Base-by-base conservation (phyloP, 2,888 invertebrate genomes). In the Tetropium fuscum region DNA sequence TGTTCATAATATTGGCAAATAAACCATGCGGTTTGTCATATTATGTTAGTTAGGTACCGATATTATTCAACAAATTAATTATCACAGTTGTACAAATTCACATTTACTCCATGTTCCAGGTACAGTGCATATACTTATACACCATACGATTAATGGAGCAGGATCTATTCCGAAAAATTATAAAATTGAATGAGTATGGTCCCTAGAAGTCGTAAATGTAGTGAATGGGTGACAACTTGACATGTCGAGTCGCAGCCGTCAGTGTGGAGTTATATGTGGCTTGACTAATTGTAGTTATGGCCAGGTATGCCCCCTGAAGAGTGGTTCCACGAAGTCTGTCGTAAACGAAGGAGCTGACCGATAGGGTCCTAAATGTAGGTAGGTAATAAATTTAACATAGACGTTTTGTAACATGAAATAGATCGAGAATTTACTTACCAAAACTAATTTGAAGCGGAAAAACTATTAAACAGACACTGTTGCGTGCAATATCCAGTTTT, bases 261-360 rank as follows among this genome's bases (percentile, higher is more conserved):
- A 73, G 69, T 72, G 70, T 69, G 67, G 64, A 74, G 66, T 75
- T 76, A 74, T 74, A 77, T 74, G 49, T 49, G 49, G 49, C 49
- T 49, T 49, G 49, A 49, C 49, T 49, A 49, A 78, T 78, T 77
- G 75, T 73, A 70, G 72, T 70, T 73, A 73, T 66, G 72, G 73
- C 57, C 69, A 68, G 66, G 66, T 69, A 63, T 75, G 74, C 40
- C 51, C 63, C 73, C 74, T 75, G 75, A 64, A 44, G 53, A 60
- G 69, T 64, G 78, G 78, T 78, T 78, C 78, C 77, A 73, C 76
- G 78, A 78, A 78, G 78, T 78, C 78, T 78, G 74, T 74, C 78
- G 78, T 78, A 77, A 76, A 76, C 51, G 57, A 10, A 44, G 45
- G 16, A 45, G 45, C 34, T 11, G 54, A 19, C 36, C 45, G 44